Base-by-base conservation (phyloP, 30 jellyfish, hydroid and myxozoan species). In the Chrysaora quinquecirrha region DNA sequence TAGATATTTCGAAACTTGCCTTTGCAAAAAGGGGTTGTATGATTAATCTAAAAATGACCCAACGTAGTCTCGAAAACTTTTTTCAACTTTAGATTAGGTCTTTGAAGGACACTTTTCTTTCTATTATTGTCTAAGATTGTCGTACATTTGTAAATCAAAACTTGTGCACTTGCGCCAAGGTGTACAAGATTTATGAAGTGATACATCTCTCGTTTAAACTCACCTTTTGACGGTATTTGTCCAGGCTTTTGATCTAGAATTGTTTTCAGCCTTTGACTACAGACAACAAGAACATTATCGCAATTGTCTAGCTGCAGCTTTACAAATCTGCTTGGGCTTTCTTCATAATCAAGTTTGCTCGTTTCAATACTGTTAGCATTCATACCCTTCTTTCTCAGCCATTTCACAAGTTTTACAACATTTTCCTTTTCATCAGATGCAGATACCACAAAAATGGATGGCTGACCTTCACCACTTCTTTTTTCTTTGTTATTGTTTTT, bases 341-440 rank as follows among this genome's bases (percentile, higher is more conserved):
- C 81, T 35, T 69, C 31, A 28, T 7, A 69, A 3, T 69, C 65
- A 33, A 30, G 12, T 7, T 38, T 30, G 66, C 34, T 48, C 0
- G 81, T 69, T 35, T 69, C 81, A 35, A 69, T 69, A 24, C 63
- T 69, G 2, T 23, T 69, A 4, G 81, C 81, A 1, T 69, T 33
- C 6, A 69, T 25, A 19, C 81, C 81, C 34, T 69, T 69, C 12
- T 69, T 27, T 69, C 66, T 69, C 2, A 69, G 34, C 81, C 81
- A 69, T 18, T 35, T 33, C 1, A 69, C 81, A 18, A 69, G 65
- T 16, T 33, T 11, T 6, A 34, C 3, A 16, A 25, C 28, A 34
- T 28, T 28, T 2, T 32, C 52, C 19, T 7, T 69, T 30, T 31
- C 52, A 48, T 69, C 81, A 0, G 38, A 30, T 12, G 81, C 32